Base-by-base conservation (phyloP, 2,888 invertebrate species). In the Dynastes maya region DNA sequence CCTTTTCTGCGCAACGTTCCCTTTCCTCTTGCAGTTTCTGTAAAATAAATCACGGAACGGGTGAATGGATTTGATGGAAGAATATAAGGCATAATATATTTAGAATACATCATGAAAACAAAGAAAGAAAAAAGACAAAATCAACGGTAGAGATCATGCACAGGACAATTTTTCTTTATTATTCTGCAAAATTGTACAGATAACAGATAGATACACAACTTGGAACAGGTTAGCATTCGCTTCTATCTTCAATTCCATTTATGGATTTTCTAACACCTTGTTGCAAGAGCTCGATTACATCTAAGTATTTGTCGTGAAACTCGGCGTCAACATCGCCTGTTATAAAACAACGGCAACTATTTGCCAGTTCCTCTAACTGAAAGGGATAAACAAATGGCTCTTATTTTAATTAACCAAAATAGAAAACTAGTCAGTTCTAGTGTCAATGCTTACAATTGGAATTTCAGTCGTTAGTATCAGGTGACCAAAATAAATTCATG, bases 171-270 rank as follows among this genome's bases (percentile, higher is more conserved):
- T 22, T 16, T 58, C 22, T 58, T 58, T 58, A 58, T 58, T 58
- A 58, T 6, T 58, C 22, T 58, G 9, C 55, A 58, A 16, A 8
- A 58, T 11, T 45, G 8, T 65, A 55, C 11, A 37, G 32, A 37
- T 37, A n/a, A 51, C 13, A 9, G n/a, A 45, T 11, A 11, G 45
- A 45, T 45, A 11, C 2, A 11, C 9, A 11, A 45, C 11, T 8
- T 11, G 11, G 45, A 11, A 11, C 45, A 45, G 8, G 11, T 61
- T 74, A 74, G 45, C 11, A 22, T 13, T 37, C 45, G 5, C 4
- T 61, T 61, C 22, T 22, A 22, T 74, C 72, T 61, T 74, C 72
- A 27, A 74, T 74, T 37, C 72, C 72, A 40, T 11, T 61, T 16
- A 74, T 61, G 1, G 72, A 74, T 45, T 74, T 74, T 22, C 72